Conservation (phyloP, 35 echinoderm and acorn worm species). For the Apostichopus japonicus region DNA sequence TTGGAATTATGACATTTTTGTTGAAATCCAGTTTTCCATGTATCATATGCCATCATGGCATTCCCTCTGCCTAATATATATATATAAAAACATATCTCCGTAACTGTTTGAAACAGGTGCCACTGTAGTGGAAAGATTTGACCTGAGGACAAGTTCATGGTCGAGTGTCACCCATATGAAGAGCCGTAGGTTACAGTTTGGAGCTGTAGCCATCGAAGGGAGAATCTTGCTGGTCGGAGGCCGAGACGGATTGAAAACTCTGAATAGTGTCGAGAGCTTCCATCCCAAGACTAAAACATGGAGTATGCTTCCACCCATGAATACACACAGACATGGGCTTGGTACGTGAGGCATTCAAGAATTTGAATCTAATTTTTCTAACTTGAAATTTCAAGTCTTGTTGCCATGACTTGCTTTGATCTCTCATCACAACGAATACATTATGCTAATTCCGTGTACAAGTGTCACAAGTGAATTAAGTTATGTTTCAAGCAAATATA, state of each 20-base stretch:
- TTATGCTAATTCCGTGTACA: too few relatives aligned
- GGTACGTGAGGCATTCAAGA: constrained; percentile 59
- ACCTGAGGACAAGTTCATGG: constrained; percentile 91
- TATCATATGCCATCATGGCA: too few relatives aligned
- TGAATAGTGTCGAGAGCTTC: constrained; percentile 96
- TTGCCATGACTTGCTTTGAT: too few relatives aligned
- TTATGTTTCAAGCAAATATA: too few relatives aligned
- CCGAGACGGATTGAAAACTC: constrained; percentile 94
- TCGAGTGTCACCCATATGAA: constrained; percentile 87
- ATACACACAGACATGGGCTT: constrained; percentile 93
- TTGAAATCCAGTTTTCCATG: too few relatives aligned
- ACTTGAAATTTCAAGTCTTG: too few relatives aligned
- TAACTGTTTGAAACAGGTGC: constrained; percentile 73
- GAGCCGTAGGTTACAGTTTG: constrained; percentile 95
- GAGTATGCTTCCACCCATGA: constrained; percentile 90
- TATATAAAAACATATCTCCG: neutral
- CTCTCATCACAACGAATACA: too few relatives aligned
- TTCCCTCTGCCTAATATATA: too few relatives aligned
- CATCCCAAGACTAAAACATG: constrained; percentile 81
- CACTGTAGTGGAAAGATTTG: constrained; percentile 95
- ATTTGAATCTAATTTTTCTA: too few relatives aligned
- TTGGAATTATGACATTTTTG: too few relatives aligned
- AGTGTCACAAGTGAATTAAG: too few relatives aligned
- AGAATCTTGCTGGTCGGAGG: constrained; percentile 94
- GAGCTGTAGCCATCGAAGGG: constrained; percentile 82